Evolutionary conservation across 1,140 invertebrate genomes (phyloP).

Genomic region (Cotesia glomerata): DNA sequence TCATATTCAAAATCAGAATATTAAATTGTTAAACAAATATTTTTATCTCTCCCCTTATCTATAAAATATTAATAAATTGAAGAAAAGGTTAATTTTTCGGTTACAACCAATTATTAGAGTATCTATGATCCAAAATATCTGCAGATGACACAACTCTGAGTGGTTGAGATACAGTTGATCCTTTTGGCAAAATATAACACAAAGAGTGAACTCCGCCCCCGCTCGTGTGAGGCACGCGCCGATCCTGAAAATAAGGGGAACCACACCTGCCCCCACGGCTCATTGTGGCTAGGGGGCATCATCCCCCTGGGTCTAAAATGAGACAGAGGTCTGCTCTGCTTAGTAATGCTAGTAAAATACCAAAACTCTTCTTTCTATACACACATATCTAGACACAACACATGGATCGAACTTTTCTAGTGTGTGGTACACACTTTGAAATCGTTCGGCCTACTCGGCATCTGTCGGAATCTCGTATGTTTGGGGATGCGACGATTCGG

Average conservation of each 20-base stretch:
- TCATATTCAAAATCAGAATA: too few species aligned
- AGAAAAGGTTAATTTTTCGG: too few species aligned
- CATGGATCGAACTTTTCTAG: conserved; percentile 19
- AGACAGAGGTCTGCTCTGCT: conserved; percentile 16
- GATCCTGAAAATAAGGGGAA: conserved; percentile 8
- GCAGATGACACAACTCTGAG: too few species aligned
- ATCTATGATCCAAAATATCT: too few species aligned
- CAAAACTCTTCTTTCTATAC: background rate
- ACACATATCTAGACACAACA: background rate
- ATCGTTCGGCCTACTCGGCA: conserved; percentile 38
- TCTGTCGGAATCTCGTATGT: conserved; percentile 58
- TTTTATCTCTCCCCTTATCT: too few species aligned
- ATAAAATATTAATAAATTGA: too few species aligned
- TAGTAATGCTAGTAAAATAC: background rate
- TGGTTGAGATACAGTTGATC: background rate
- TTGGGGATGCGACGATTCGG: conserved; percentile 48
- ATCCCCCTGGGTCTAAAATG: conserved; percentile 55
- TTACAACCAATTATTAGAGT: too few species aligned
- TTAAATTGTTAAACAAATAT: too few species aligned
- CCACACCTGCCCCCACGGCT: conserved; percentile 59
- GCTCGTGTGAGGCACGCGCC: conserved; percentile 64
- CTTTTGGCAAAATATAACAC: conserved; percentile 39
- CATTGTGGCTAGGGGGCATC: conserved; percentile 41
- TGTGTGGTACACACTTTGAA: conserved; percentile 18
- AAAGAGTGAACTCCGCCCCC: conserved; percentile 54